Percentiles rank a stretch among this genome's conserved stretches.
Evolutionary conservation across 2,888 invertebrate genomes (phyloP).

Genomic region (Serripes groenlandicus): DNA sequence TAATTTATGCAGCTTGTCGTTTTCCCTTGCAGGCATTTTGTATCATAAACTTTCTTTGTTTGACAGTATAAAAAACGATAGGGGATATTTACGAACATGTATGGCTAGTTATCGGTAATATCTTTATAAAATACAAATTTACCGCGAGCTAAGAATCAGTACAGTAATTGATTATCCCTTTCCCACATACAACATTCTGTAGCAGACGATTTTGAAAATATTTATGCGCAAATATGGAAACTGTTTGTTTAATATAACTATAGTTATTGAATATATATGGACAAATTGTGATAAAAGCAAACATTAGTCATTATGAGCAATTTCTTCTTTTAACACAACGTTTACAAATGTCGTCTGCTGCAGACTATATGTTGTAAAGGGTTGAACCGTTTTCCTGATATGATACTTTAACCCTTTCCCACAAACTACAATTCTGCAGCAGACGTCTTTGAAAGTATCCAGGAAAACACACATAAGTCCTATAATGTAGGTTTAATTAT

Average conservation of each 20-base stretch:
- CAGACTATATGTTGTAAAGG: background rate
- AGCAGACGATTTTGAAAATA: too few relatives aligned
- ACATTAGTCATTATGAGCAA: background rate
- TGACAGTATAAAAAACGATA: slow-evolving; percentile 15
- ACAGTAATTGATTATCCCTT: slow-evolving; percentile 13
- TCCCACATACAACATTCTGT: background rate
- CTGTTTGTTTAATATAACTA: too few relatives aligned
- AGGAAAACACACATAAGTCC: too few relatives aligned
- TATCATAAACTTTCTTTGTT: slow-evolving; percentile 20
- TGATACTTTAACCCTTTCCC: background rate
- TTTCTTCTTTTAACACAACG: background rate
- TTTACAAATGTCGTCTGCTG: background rate
- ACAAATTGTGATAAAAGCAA: background rate
- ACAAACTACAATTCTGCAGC: too few relatives aligned
- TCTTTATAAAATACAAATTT: slow-evolving; percentile 23
- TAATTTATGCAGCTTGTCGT: slow-evolving; percentile 12
- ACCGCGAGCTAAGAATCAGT: slow-evolving; percentile 12
- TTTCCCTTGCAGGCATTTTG: slow-evolving; percentile 14
- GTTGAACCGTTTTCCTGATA: background rate
- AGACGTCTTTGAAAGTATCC: background rate
- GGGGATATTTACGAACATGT: slow-evolving; percentile 13
- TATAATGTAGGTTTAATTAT: too few relatives aligned
- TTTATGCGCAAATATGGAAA: too few relatives aligned
- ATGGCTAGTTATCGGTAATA: slow-evolving; percentile 1
- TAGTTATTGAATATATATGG: too few relatives aligned